Evolutionary conservation across 2,888 invertebrate species (phyloP), one percentile per base, ranked within the genome.

Genomic region (Caenorhabditis sp.): DNA sequence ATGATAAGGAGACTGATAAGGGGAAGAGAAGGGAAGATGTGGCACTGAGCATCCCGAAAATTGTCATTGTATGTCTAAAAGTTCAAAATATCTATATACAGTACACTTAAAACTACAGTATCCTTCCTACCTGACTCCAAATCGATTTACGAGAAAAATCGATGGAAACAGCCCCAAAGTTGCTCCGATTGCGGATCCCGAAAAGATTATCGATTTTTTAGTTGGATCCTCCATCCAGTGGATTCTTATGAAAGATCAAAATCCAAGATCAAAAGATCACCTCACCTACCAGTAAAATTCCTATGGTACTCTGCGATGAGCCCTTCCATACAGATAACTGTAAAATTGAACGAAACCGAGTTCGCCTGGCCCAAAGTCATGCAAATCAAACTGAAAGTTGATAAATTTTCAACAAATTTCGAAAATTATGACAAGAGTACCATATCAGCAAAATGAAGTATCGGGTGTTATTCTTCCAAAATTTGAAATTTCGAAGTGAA

Each of bases 311-410:
- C n/a, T n/a, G n/a, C n/a, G n/a, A n/a, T n/a, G n/a, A n/a, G n/a
- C n/a, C n/a, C 71, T 15, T 79, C 70, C 79, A 79, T 79, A 61
- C 79, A 79, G 32, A 79, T 79, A 9, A 79, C 71, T 2, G 79
- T 79, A 13, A 79, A 79, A 37, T 71, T 71, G 62, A 72, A 72
- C 0, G 72, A 50, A 0, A 72, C n/a, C 44, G 72, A 58, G 37
- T 72, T 72, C 56, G 61, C 58, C 24, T 72, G 64, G n/a, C 50
- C 65, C 26, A 65, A 51, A 32, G 74, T 65, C 50, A 74, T 58
- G 50, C 65, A 74, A 15, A 65, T 50, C 51, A 74, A 26, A 40
- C 72, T 72, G 72, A 9, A 71, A 60, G 13, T n/a, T n/a, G 9
- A 35, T 22, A 35, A 37, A 13, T 40, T 61, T 61, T 22, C 26